Conservation (phyloP, 92 coral and sea anemone species). For the Palythoa caribaeorum region DNA sequence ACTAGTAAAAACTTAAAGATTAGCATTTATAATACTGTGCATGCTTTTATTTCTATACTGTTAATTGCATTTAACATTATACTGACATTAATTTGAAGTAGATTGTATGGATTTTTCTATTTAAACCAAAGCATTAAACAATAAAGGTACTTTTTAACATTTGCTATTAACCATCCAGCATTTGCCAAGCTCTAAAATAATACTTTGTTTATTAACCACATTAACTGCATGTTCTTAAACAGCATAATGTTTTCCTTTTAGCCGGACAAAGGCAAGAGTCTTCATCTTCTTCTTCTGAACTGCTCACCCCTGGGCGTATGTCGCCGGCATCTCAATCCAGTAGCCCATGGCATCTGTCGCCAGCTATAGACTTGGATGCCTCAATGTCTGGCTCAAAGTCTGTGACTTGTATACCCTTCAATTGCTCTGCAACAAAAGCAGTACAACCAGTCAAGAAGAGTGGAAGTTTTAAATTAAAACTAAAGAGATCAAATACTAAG, state of each 20-base stretch:
- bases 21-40: no score
- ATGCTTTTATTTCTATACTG: background rate
- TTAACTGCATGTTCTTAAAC: slow-evolving; percentile 62
- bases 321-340: slow-evolving; percentile 77
- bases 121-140: background rate
- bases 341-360: slow-evolving; percentile 90
- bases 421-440: slow-evolving; percentile 86
- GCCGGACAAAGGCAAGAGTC: slow-evolving; percentile 77
- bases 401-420: slow-evolving; percentile 87
- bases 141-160: background rate
- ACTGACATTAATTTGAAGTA: background rate
- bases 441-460: slow-evolving; percentile 83
- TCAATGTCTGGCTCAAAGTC: slow-evolving; percentile 55
- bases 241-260: slow-evolving; percentile 60
- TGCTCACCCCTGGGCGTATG: slow-evolving; percentile 76
- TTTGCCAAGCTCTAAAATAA: background rate
- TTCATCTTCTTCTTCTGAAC: slow-evolving; percentile 82
- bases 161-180: background rate
- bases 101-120: background rate
- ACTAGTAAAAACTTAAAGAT: no score
- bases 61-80: background rate
- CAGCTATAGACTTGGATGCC: slow-evolving; percentile 70
- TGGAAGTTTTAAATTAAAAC: slow-evolving; percentile 81
- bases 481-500: slow-evolving; percentile 85
- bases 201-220: slow-evolving; percentile 4